Base-by-base conservation (phyloP, 1,140 invertebrate species). In the Nephila pilipes region DNA sequence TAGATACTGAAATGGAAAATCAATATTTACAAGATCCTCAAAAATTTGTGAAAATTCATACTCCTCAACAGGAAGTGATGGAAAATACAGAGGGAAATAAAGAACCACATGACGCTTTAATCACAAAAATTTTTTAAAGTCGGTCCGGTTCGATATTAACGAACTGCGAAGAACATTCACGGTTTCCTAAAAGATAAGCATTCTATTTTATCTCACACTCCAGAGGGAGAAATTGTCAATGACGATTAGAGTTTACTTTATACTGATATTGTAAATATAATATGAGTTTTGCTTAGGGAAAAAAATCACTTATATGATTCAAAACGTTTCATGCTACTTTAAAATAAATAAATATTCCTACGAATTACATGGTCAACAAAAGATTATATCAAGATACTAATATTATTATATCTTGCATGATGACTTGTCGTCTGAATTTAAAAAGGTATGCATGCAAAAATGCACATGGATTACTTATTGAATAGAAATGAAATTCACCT, bases 21-120 rank as follows among this genome's bases (percentile, higher is more conserved):
- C 14, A 38, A 69, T 92, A 85, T 57, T 54, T 85, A 4, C 57
- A 92, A 69, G 36, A 85, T 32, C 38, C 65, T 4, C 80, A 92
- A 92, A 91, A 83, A 18, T 92, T 58, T 85, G 18, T 92, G 4
- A 65, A 57, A 18, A 25, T 22, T 0, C 83, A 85, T 57, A n/a
- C n/a, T n/a, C 2, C 0, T 18, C n/a, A 85, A 18, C n/a, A 88
- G n/a, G n/a, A n/a, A n/a, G n/a, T n/a, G n/a, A n/a, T n/a, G n/a
- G n/a, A n/a, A n/a, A n/a, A n/a, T n/a, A n/a, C n/a, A n/a, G n/a
- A n/a, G n/a, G n/a, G n/a, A n/a, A n/a, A n/a, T n/a, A n/a, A n/a
- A 58, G n/a, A n/a, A n/a, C n/a, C n/a, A n/a, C n/a, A n/a, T n/a
- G n/a, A n/a, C n/a, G n/a, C n/a, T n/a, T n/a, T n/a, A n/a, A n/a